Evolutionary conservation across 2,113 vertebrate species (phyloP).

Genomic region (Callochromis pleurospilus): DNA sequence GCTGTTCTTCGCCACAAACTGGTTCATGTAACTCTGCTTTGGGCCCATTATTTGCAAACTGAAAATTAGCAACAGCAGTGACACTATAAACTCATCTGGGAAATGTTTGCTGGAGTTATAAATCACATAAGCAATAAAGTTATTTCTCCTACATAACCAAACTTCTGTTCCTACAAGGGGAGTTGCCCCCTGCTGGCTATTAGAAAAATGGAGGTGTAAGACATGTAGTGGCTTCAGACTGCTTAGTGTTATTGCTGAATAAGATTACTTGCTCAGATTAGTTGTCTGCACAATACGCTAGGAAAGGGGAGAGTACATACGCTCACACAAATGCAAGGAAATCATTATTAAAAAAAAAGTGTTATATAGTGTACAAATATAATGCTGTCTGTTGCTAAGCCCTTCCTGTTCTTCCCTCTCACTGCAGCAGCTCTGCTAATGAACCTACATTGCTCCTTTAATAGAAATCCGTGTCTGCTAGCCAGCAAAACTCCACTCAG

Average conservation of each 20-base stretch:
- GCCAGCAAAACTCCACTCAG: not conserved
- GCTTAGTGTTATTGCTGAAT: not conserved
- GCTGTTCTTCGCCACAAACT: not conserved
- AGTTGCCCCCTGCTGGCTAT: not conserved
- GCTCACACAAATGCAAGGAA: not conserved
- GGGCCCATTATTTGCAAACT: not conserved
- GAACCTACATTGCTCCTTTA: conserved; percentile 26
- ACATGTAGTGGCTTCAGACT: not conserved
- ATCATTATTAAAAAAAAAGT: not conserved
- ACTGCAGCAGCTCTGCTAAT: conserved; percentile 11
- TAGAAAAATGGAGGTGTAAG: not conserved
- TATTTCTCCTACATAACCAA: not conserved
- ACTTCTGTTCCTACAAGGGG: not conserved
- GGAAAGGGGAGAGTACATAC: not conserved
- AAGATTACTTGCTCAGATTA: not conserved
- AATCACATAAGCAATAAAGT: not conserved
- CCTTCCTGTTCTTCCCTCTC: not conserved
- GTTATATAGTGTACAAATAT: not conserved
- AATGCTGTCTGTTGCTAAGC: not conserved
- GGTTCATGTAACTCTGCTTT: not conserved
- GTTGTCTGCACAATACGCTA: not conserved
- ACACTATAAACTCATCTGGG: not conserved
- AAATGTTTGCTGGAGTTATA: not conserved
- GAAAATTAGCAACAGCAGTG: not conserved
- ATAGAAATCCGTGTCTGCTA: conserved; percentile 44